Base-by-base conservation (phyloP, 2,888 invertebrate species). In the Mythimna albipuncta region DNA sequence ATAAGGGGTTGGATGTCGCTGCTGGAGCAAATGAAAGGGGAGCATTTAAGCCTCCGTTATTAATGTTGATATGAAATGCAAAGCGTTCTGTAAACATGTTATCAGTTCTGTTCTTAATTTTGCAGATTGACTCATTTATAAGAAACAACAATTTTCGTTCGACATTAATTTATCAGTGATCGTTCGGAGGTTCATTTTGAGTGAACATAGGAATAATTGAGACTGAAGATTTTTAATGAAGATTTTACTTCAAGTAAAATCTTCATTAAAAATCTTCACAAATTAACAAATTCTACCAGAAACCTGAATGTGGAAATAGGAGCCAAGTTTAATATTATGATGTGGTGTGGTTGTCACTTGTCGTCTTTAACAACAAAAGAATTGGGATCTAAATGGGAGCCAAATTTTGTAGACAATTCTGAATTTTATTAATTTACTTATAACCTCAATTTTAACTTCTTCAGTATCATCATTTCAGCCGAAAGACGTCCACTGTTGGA, bases 1-100 rank as follows among this genome's bases (percentile, higher is more conserved):
- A 83, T 81, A 69, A 75, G 10, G 16, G 21, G 68, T 54, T 32
- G 19, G 21, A 19, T 38, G 35, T 62, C 26, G 16, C 41, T 16
- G 32, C n/a, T 26, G 7, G 13, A 19, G 13, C 13, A 50, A 38
- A 61, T 72, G 13, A 50, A 13, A 58, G 32, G 26, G 16, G 9
- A 21, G 16, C 41, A 38, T 38, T 38, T 13, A 6, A 19, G 19
- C 41, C 10, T 41, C 11, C 52, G 54, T n/a, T 2, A 26, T 10
- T 26, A 64, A 52, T 5, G 35, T 19, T 16, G 16, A 32, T 32
- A 16, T 32, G 16, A 35, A 52, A 35, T 35, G n/a, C 7, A 35
- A 47, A 47, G 6, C 16, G 47, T 63, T 7, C 50, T 50, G 32
- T 26, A 16, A 62, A 26, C 9, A 19, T 35, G 6, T 32, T 19